Percentiles rank a stretch among this genome's conserved stretches.
These are phyloP conservation scores for Centruroides sculpturatus DNA, from an alignment of 1,140 invertebrate species.

Conservation along the genomic window DNA sequence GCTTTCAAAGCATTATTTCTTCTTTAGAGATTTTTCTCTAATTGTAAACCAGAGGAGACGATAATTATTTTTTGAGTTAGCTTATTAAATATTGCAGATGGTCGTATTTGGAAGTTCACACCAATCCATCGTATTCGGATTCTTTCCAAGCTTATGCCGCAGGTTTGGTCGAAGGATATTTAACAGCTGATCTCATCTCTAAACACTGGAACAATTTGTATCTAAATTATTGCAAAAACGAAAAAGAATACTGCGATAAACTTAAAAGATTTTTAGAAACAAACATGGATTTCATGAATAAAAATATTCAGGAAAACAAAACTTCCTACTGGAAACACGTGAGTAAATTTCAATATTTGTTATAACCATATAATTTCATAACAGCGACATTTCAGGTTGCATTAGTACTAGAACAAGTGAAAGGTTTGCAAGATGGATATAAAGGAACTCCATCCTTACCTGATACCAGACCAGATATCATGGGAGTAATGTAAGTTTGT, in stretches of 20 bases:
- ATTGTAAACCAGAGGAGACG: no score
- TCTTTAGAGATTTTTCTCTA: no score
- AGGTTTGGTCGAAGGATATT: conserved; percentile 70
- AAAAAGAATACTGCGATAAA: conserved; percentile 48
- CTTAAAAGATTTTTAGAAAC: conserved; percentile 47
- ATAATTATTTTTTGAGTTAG: no score
- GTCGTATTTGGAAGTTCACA: conserved; percentile 63
- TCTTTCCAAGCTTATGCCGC: conserved; percentile 70
- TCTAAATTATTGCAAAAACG: conserved; percentile 45
- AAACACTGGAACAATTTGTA: conserved; percentile 66
- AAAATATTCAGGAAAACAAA: conserved; percentile 34
- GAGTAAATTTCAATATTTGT: conserved; percentile 10
- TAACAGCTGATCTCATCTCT: conserved; percentile 65
- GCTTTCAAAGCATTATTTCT: no score
- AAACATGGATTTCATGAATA: conserved; percentile 45
- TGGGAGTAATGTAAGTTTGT: conserved; percentile 19
- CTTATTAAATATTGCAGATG: conserved; percentile 34
- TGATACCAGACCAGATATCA: conserved; percentile 20
- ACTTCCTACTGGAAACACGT: conserved; percentile 67
- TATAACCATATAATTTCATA: no score
- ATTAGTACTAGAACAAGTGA: conserved; percentile 33
- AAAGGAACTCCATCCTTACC: conserved; percentile 19
- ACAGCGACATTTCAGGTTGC: conserved; percentile 26
- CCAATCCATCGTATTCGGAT: conserved; percentile 42
- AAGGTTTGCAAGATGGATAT: conserved; percentile 36